phyloP scores from a whole-genome alignment of 2,113 vertebrate species.

The Pituophis catenifer region DNA sequence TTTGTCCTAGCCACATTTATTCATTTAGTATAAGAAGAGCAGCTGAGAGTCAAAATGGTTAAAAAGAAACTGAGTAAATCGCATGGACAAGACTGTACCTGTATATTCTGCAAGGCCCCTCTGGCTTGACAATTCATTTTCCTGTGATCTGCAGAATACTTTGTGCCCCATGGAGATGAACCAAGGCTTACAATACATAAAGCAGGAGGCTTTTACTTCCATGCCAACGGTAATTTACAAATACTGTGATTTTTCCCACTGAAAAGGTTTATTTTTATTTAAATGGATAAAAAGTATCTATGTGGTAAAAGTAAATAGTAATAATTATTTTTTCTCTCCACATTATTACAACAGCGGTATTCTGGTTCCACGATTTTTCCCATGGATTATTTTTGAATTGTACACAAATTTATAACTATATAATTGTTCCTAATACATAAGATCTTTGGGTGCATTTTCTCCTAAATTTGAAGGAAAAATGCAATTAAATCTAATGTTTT shows the following conservation, averaged over 20 bases:
- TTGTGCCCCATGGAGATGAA: neutral
- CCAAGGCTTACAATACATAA: neutral
- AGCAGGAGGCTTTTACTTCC: neutral
- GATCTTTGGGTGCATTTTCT: neutral
- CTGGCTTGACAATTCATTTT: neutral
- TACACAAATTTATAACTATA: neutral
- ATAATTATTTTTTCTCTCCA: neutral
- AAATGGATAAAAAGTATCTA: neutral
- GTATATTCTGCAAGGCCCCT: neutral
- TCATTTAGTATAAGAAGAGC: neutral
- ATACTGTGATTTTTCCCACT: neutral
- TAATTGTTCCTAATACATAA: neutral
- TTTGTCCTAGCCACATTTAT: neutral
- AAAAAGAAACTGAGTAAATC: constrained; percentile 19
- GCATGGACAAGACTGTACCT: neutral
- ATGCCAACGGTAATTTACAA: neutral
- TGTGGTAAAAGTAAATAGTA: neutral
- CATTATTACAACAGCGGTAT: neutral
- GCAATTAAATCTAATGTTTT: neutral
- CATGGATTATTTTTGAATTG: neutral
- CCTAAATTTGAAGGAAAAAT: neutral
- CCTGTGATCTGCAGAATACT: neutral
- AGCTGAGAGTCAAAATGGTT: neutral
- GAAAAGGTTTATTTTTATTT: neutral
- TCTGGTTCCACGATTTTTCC: neutral